These are phyloP conservation scores for Kradibia gibbosae DNA, from an alignment of 1,140 invertebrate species.

Conservation along the genomic window DNA sequence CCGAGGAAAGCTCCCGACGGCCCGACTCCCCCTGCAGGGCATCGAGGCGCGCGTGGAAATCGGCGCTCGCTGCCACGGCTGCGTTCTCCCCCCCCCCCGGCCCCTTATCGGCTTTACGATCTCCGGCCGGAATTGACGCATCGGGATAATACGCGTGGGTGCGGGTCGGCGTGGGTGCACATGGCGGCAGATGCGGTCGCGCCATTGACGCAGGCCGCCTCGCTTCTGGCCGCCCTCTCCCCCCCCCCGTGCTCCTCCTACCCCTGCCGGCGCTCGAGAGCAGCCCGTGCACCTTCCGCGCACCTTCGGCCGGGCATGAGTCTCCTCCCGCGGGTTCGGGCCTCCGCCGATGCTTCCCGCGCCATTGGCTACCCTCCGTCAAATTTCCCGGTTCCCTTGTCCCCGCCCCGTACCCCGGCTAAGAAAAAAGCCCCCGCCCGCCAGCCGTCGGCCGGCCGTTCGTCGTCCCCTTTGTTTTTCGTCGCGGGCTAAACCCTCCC, in stretches of 20 bases:
- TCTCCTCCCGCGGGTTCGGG: background rate
- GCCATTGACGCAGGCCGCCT: slow-evolving; percentile 49
- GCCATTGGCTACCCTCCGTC: slow-evolving; percentile 61
- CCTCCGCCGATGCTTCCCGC: background rate
- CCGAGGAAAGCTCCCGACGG: no score
- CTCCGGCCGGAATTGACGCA: slow-evolving; percentile 65
- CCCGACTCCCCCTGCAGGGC: no score
- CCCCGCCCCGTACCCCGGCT: no score
- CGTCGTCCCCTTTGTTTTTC: slow-evolving; percentile 65
- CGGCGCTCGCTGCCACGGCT: no score
- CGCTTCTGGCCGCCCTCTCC: slow-evolving; percentile 52
- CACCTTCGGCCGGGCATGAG: background rate
- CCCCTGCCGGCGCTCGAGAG: no score
- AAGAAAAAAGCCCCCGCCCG: no score
- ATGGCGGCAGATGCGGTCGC: slow-evolving; percentile 11
- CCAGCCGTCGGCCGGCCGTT: no score
- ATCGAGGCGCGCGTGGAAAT: no score
- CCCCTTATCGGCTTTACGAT: slow-evolving; percentile 64
- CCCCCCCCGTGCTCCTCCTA: slow-evolving; percentile 35
- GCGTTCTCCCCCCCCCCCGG: no score
- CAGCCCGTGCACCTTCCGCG: background rate
- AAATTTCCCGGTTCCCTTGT: slow-evolving; percentile 71
- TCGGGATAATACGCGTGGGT: slow-evolving; percentile 63
- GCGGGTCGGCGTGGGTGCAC: slow-evolving; percentile 36
- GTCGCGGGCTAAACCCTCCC: slow-evolving; percentile 55